A percentile compares a stretch with the other conserved stretches of the same genome.
Evolutionary conservation across 1,140 invertebrate species (phyloP).

Genomic region (Conopomorpha cramerella): DNA sequence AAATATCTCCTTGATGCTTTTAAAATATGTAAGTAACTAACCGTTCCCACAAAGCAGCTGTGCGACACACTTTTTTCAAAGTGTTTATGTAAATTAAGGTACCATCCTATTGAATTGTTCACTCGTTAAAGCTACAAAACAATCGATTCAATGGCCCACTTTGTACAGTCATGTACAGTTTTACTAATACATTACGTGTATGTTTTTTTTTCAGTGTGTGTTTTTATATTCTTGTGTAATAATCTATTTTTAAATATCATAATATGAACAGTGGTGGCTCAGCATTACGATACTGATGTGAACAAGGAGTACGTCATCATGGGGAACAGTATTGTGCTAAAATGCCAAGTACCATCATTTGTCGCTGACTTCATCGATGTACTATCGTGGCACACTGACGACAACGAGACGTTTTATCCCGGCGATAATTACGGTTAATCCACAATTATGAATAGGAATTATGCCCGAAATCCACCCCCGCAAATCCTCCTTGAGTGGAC

Average conservation of each 20-base stretch:
- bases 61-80: too few species aligned
- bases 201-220: neutral
- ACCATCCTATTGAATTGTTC: too few species aligned
- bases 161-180: too few species aligned
- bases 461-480: constrained; percentile 5
- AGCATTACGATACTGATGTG: constrained; percentile 88
- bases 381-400: constrained; percentile 84
- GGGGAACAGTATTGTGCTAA: constrained; percentile 91
- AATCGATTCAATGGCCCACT: too few species aligned
- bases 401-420: constrained; percentile 68
- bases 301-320: constrained; percentile 93
- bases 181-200: too few species aligned
- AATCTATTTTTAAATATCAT: neutral
- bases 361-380: constrained; percentile 90
- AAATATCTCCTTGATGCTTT: too few species aligned
- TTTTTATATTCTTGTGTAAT: neutral
- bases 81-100: too few species aligned
- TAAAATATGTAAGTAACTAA: too few species aligned
- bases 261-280: constrained; percentile 74
- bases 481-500: constrained; percentile 14
- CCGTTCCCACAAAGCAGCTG: too few species aligned
- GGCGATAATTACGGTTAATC: constrained; percentile 68
- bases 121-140: too few species aligned
- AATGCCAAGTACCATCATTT: constrained; percentile 91
- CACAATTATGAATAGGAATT: constrained; percentile 3